phyloP scores from a whole-genome alignment of 2,797 vertebrate species.

The Cyprinella venusta region DNA sequence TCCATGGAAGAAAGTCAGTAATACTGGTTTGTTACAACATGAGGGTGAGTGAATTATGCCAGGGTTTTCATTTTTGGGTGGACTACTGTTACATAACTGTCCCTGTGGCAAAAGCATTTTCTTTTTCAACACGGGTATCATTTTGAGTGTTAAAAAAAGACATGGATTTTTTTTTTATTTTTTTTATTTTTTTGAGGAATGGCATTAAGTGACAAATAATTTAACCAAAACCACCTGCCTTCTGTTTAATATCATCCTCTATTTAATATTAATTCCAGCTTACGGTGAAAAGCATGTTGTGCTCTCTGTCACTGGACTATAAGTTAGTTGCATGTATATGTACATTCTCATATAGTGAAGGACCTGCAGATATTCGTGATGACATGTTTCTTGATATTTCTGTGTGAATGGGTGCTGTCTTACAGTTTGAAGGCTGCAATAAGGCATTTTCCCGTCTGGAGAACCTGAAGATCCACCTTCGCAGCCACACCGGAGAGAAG shows the following conservation, averaged over 20 bases:
- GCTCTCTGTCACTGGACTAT: background rate
- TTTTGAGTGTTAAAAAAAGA: background rate
- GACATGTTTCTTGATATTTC: background rate
- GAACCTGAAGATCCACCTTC: conserved; percentile 80
- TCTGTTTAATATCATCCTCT: background rate
- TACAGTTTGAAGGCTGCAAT: conserved; percentile 77
- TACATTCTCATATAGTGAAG: background rate
- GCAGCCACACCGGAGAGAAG: conserved; percentile 78
- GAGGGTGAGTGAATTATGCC: background rate
- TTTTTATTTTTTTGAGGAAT: too few relatives aligned
- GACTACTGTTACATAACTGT: background rate
- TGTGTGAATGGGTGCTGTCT: conserved; percentile 20
- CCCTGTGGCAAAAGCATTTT: background rate
- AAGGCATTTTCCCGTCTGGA: conserved; percentile 80
- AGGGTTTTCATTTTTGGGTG: background rate
- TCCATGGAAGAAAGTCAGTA: background rate
- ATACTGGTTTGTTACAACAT: background rate
- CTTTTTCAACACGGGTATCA: conserved; percentile 10
- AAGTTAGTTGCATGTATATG: background rate
- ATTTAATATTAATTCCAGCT: background rate
- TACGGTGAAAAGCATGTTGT: background rate
- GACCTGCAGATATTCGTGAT: background rate
- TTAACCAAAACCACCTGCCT: background rate
- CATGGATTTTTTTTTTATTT: background rate
- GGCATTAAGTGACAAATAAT: background rate